Base-by-base conservation (phyloP, 2,797 vertebrate genomes). In the Syngnathus acus region DNA sequence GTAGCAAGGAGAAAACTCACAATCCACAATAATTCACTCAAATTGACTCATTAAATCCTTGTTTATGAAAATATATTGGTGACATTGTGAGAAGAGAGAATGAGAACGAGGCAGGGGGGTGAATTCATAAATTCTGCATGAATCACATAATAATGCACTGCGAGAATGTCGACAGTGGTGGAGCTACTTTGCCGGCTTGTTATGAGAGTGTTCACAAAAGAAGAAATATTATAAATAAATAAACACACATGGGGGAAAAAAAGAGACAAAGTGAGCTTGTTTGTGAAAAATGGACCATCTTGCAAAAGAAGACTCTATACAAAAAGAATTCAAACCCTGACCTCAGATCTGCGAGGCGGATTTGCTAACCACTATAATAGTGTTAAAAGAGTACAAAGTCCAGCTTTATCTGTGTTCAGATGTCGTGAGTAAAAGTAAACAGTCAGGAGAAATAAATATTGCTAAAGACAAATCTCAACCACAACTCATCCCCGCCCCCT, bases 91-190 rank as follows among this genome's bases (percentile, higher is more conserved):
- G 50, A 19, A 51, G n/a, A 51, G 6, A n/a, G 21, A 21, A 51
- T 51, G 7, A 9, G 19, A 51, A 61, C 60, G 23, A 43, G 51
- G 51, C 42, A 60, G 32, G 60, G 48, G 50, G 42, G 65, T 48
- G 64, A 67, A 55, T 5, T 54, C 70, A 82, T 75, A 51, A 84
- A 82, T 77, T 68, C 73, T 82, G 72, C 74, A 74, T 75, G 72
- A 76, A 67, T 63, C 6, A n/a, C 68, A 74, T 70, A 68, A 72
- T 63, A 79, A 74, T 23, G 66, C 76, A 68, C 68, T 19, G 65
- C 75, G 74, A 65, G 66, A 67, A 68, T 78, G 68, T 62, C 66
- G 1, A 69, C 32, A 32, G 32, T 32, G 32, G 32, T 4, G 32
- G 32, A 32, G 32, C 53, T 13, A 11, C 53, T 23, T 9, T 11